Conservation (phyloP, 2,888 invertebrate species). For the Petrophora chlorosata region DNA sequence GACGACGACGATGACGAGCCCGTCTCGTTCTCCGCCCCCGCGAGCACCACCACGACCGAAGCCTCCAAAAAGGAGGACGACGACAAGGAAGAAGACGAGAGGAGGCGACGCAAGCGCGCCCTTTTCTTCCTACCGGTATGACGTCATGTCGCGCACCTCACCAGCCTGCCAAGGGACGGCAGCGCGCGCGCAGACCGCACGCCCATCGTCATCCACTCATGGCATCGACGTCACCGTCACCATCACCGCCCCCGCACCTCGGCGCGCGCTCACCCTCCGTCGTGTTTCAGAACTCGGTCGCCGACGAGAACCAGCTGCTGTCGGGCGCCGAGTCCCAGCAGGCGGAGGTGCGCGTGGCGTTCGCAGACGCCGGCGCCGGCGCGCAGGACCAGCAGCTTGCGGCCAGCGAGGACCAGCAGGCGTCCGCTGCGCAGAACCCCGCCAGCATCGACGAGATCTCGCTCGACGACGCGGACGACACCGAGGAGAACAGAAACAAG, state of each 20-base stretch:
- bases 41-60: slow-evolving; percentile 23
- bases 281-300: slow-evolving; percentile 63
- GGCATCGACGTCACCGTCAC: slow-evolving; percentile 28
- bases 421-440: slow-evolving; percentile 83
- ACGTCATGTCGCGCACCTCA: slow-evolving; percentile 68
- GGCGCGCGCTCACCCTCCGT: slow-evolving; percentile 4
- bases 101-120: slow-evolving; percentile 59
- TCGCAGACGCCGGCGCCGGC: slow-evolving; percentile 62
- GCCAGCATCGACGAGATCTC: slow-evolving; percentile 88
- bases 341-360: slow-evolving; percentile 85
- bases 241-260: slow-evolving; percentile 14
- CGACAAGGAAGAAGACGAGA: slow-evolving; percentile 14
- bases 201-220: slow-evolving; percentile 52
- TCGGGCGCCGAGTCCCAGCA: slow-evolving; percentile 85
- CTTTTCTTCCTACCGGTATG: slow-evolving; percentile 73
- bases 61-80: slow-evolving; percentile 26
- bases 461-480: slow-evolving; percentile 87
- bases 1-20: slow-evolving; percentile 80
- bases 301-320: slow-evolving; percentile 76
- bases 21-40: slow-evolving; percentile 38
- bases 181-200: slow-evolving; percentile 65
- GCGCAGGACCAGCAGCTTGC: slow-evolving; percentile 66
- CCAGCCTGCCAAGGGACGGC: slow-evolving; percentile 78
- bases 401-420: slow-evolving; percentile 65
- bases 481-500: slow-evolving; percentile 92